Evolutionary conservation across 2,888 invertebrate genomes (phyloP).

Genomic region (Neoascia interrupta): DNA sequence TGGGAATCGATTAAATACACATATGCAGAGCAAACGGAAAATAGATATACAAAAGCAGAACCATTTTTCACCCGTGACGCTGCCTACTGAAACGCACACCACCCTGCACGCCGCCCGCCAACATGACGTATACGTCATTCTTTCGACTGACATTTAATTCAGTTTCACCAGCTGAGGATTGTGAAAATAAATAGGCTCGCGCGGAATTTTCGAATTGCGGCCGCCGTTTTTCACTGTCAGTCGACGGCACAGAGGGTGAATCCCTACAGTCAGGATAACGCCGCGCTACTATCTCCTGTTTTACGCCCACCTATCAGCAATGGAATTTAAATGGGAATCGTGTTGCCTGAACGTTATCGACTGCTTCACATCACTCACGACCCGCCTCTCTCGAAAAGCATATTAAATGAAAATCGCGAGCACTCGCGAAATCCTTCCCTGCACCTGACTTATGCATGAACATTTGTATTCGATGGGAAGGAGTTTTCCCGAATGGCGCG

Average conservation of each 20-base stretch:
- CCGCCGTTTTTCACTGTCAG: slow-evolving; percentile 60
- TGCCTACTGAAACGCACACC: neutral
- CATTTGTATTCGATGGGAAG: slow-evolving; percentile 50
- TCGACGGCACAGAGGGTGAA: slow-evolving; percentile 20
- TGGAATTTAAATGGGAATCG: slow-evolving; percentile 67
- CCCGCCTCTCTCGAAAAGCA: slow-evolving; percentile 16
- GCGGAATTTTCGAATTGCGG: slow-evolving; percentile 54
- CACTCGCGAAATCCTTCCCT: slow-evolving; percentile 48
- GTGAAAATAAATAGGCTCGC: slow-evolving; percentile 62
- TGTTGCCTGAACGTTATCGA: slow-evolving; percentile 65
- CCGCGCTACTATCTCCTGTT: slow-evolving; percentile 20
- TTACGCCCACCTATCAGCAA: slow-evolving; percentile 59
- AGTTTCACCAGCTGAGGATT: slow-evolving; percentile 55
- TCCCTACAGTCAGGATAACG: too few relatives aligned
- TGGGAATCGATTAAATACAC: slow-evolving; percentile 49
- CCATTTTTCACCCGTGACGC: slow-evolving; percentile 49
- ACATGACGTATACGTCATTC: slow-evolving; percentile 61
- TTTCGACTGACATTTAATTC: slow-evolving; percentile 68
- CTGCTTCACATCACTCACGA: slow-evolving; percentile 56
- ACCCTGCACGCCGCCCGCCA: neutral
- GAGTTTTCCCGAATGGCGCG: too few relatives aligned
- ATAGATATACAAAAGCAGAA: slow-evolving; percentile 40
- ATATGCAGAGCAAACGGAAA: slow-evolving; percentile 22
- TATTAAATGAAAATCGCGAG: slow-evolving; percentile 62
- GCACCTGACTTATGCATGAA: slow-evolving; percentile 63